These are phyloP conservation scores for Oenanthe melanoleuca DNA, from an alignment of 2,113 vertebrate genomes.

Conservation along the genomic window DNA sequence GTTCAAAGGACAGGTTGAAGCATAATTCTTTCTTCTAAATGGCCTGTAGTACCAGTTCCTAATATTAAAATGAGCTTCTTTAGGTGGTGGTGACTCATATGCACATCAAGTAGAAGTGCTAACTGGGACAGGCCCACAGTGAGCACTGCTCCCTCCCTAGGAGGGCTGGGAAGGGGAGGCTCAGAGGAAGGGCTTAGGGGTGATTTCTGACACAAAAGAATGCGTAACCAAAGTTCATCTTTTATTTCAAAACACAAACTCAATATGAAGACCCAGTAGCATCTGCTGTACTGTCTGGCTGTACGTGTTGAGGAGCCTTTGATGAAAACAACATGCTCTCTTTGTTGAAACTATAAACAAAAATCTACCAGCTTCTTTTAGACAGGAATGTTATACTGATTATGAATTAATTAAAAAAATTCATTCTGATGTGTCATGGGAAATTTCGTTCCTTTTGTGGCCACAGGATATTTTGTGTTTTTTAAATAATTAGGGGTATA, in stretches of 20 bases:
- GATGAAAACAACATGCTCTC: conserved; percentile 1
- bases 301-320: background rate
- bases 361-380: background rate
- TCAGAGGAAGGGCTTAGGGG: conserved; percentile 37
- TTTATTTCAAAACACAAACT: conserved; percentile 16
- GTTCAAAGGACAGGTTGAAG: background rate
- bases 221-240: background rate
- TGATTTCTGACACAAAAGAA: conserved; percentile 21
- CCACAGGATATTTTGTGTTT: background rate
- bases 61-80: background rate
- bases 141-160: background rate
- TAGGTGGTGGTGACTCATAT: background rate
- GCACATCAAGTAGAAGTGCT: background rate
- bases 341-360: conserved; percentile 24
- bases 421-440: background rate
- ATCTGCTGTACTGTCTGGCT: conserved; percentile 22
- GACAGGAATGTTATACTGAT: background rate
- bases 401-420: background rate
- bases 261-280: background rate
- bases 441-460: background rate
- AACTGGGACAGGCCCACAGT: conserved; percentile 2
- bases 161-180: background rate
- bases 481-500: background rate
- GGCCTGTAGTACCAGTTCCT: background rate
- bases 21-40: background rate